Evolutionary conservation across 2,888 invertebrate genomes (phyloP).

Genomic region (Patella ulyssiponensis): DNA sequence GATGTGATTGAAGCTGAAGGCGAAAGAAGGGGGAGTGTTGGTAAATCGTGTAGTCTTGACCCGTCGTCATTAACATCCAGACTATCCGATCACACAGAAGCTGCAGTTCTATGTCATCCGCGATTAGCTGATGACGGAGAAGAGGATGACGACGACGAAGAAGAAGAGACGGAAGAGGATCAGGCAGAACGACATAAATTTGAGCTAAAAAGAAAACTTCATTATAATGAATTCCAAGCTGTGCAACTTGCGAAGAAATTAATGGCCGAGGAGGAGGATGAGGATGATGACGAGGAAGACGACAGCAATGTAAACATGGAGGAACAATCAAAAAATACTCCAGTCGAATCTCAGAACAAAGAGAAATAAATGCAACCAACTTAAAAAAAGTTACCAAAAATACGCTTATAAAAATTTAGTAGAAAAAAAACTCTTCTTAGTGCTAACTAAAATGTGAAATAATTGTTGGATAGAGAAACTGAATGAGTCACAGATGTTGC

Average conservation of each 20-base stretch:
- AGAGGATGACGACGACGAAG: slow-evolving; percentile 73
- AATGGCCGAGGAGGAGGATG: slow-evolving; percentile 90
- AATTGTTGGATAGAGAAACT: too few relatives aligned
- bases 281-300: slow-evolving; percentile 80
- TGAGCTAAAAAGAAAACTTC: slow-evolving; percentile 93
- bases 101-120: neutral
- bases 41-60: slow-evolving; percentile 41
- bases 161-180: slow-evolving; percentile 78
- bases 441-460: too few relatives aligned
- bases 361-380: too few relatives aligned
- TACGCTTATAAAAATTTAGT: too few relatives aligned
- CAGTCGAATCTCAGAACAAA: too few relatives aligned
- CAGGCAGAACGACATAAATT: slow-evolving; percentile 81
- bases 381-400: too few relatives aligned
- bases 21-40: slow-evolving; percentile 66
- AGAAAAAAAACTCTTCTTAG: too few relatives aligned
- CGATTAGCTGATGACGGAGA: slow-evolving; percentile 31
- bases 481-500: too few relatives aligned
- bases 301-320: slow-evolving; percentile 53
- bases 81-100: slow-evolving; percentile 5
- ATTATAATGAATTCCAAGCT: slow-evolving; percentile 98
- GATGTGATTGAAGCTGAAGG: slow-evolving; percentile 73
- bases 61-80: slow-evolving; percentile 48
- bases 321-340: too few relatives aligned
- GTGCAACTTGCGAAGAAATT: slow-evolving; percentile 92